Conservation (phyloP, 2,888 invertebrate genomes). For the Chymomyza caudatula region DNA sequence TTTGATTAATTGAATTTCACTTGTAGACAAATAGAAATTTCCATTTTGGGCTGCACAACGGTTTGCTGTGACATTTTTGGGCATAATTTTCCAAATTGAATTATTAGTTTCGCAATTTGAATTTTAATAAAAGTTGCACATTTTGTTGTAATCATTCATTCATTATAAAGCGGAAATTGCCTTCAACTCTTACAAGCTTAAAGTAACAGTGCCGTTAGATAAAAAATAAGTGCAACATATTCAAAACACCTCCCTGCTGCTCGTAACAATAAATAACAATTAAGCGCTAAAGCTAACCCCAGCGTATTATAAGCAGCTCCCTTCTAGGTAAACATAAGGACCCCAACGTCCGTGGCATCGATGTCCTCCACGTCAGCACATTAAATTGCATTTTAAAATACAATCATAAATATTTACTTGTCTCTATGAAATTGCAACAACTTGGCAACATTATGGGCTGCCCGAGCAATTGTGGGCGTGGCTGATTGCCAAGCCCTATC, state of each 20-base stretch:
- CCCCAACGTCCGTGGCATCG: background rate
- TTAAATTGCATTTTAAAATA: constrained; percentile 66
- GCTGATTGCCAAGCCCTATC: constrained; percentile 57
- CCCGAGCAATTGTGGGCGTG: constrained; percentile 1
- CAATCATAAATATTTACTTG: constrained; percentile 63
- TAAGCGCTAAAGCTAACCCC: background rate
- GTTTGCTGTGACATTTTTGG: constrained; percentile 60
- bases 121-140: constrained; percentile 30
- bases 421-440: constrained; percentile 15
- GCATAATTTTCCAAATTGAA: constrained; percentile 49
- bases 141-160: background rate
- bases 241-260: background rate
- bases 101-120: constrained; percentile 41
- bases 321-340: background rate
- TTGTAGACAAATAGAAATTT: constrained; percentile 58
- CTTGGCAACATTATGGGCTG: background rate
- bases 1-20: constrained; percentile 68
- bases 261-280: background rate
- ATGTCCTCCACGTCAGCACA: constrained; percentile 27
- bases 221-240: background rate
- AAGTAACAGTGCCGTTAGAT: background rate
- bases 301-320: background rate
- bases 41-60: constrained; percentile 44
- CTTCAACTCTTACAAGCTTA: too few species aligned
- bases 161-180: background rate